Evolutionary conservation across 2,888 invertebrate genomes (phyloP), one percentile per base, ranked within the genome.

Genomic region (Ectropis crepuscularia): DNA sequence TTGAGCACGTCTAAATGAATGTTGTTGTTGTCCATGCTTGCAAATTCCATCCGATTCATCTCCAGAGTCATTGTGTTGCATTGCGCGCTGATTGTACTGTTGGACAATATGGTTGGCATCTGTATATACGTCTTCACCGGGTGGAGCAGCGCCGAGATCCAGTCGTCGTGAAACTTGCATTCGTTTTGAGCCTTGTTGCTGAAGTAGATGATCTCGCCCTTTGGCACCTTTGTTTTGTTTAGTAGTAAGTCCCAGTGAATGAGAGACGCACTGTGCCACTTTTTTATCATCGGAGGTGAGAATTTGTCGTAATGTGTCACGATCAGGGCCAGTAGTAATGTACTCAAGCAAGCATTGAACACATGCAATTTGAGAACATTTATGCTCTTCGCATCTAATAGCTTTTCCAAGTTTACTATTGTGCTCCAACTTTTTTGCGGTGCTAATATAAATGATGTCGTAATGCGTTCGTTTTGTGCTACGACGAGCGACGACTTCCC

Each of bases 401-500:
- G 11, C 4, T 43, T 43, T 43, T n/a, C 43, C 9, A 10, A 43
- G 11, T 10, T 11, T 10, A 11, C 65, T 63, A 63, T 68, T 68
- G 60, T 62, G 45, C 36, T 58, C 62, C 63, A 60, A 68, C 46
- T 53, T 57, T 62, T 68, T 68, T 16, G 65, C 63, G 42, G 53
- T 67, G 54, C 61, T 61, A 8, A 70, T 59, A 53, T 70, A 70
- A 28, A 67, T 67, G 61, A 69, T 49, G 50, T 69, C 65, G 59
- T 60, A 67, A 61, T 71, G 67, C 12, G 59, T 53, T 53, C 47
- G 36, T 60, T 65, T 70, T 16, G 57, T 61, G 8, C 47, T 65
- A 70, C 67, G 67, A 10, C 53, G 55, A 64, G 62, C 62, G 64
- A 62, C 57, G 60, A 60, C 57, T 54, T 68, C 68, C 68, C 70